These are phyloP conservation scores for Conomelus anceps DNA, from an alignment of 2,888 invertebrate species.

Conservation along the genomic window DNA sequence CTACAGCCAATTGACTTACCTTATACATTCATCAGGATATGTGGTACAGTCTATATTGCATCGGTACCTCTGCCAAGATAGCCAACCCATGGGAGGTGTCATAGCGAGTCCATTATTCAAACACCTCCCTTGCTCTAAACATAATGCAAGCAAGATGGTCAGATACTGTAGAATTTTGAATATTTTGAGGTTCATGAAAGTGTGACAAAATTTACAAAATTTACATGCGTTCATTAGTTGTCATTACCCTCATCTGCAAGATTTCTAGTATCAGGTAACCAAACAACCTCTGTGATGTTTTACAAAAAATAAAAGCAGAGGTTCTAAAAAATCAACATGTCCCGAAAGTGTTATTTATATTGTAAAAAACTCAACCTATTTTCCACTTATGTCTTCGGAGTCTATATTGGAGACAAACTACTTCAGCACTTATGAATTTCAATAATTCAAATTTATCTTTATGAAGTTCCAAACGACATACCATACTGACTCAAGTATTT, in stretches of 20 bases:
- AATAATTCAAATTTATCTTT: background rate
- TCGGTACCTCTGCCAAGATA: constrained; percentile 40
- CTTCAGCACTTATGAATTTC: background rate
- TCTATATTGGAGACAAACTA: background rate
- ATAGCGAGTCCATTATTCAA: constrained; percentile 38
- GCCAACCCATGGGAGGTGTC: constrained; percentile 42
- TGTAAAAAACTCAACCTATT: too few relatives aligned
- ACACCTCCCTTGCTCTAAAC: background rate
- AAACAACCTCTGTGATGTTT: background rate
- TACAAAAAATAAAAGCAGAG: too few relatives aligned
- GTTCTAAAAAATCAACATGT: too few relatives aligned
- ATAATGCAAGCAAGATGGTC: background rate
- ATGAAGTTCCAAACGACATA: background rate
- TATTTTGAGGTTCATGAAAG: background rate
- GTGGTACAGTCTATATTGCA: constrained; percentile 38
- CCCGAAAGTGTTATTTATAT: too few relatives aligned
- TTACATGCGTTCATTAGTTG: too few relatives aligned
- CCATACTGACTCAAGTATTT: background rate
- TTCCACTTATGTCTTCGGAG: background rate
- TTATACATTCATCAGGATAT: constrained; percentile 34
- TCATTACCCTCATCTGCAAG: too few relatives aligned
- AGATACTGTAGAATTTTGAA: background rate
- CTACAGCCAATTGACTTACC: background rate
- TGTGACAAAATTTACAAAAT: background rate
- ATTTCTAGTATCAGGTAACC: background rate